Evolutionary conservation across 2,113 vertebrate species (phyloP).

Genomic region (Microtus richardsoni): DNA sequence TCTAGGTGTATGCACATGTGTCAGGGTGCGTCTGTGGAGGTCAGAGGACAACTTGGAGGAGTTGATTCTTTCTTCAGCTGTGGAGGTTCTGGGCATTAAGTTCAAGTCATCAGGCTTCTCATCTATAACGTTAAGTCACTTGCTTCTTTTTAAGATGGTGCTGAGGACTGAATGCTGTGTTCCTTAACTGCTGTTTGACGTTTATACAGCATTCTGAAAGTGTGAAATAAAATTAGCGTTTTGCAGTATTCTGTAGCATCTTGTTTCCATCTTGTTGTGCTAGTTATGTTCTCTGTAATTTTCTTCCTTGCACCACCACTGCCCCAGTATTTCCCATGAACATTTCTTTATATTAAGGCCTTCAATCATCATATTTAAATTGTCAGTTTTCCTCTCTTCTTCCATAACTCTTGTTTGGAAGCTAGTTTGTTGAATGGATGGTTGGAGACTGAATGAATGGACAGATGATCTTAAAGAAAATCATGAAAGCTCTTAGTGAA

Average conservation of each 20-base stretch:
- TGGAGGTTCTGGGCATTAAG: not conserved
- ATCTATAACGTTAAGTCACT: constrained; percentile 1
- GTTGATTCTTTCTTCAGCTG: not conserved
- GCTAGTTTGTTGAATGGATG: not conserved
- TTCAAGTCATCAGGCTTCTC: not conserved
- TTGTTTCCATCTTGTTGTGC: not conserved
- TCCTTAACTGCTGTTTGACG: not conserved
- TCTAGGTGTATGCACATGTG: not conserved
- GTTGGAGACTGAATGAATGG: not conserved
- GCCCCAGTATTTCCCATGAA: not conserved
- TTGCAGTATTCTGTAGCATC: not conserved
- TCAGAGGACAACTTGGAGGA: not conserved
- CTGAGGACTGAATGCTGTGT: not conserved
- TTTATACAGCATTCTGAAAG: not conserved
- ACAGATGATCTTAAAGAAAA: constrained; percentile 27
- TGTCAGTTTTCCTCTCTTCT: not conserved
- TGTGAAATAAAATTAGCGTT: constrained; percentile 1
- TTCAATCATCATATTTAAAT: not conserved
- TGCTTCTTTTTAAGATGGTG: not conserved
- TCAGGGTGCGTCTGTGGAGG: not conserved
- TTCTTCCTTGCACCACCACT: not conserved
- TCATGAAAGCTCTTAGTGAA: not conserved
- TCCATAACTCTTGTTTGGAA: not conserved
- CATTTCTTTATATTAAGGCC: not conserved
- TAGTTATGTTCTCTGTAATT: not conserved